Evolutionary conservation across 2,797 vertebrate genomes (phyloP), one percentile per base, ranked within the genome.

Genomic region (Etheostoma perlongum): DNA sequence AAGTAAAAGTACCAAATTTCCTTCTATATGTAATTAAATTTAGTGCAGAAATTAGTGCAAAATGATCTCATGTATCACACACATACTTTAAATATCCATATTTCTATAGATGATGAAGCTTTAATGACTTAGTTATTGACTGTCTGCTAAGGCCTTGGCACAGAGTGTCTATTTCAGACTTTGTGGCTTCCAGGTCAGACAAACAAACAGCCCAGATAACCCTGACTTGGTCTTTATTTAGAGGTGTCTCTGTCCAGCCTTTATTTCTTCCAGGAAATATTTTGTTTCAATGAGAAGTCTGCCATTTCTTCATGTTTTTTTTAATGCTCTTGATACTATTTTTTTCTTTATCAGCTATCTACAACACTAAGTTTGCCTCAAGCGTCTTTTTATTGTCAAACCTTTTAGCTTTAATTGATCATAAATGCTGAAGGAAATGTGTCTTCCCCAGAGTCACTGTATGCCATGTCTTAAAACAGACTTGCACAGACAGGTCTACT

Each of bases 41-140:
- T 25, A 40, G 12, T 1, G 10, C 10, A 51, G 33, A 65, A 23
- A 27, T 33, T 14, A 36, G 40, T 36, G 30, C 7, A 51, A 1
- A 59, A 8, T 48, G 0, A 47, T 6, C n/a, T 16, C 21, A 60
- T 15, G 15, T 55, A 18, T 63, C 55, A 52, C 5, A 52, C 51
- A 33, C 10, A n/a, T 2, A 7, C 6, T 18, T 57, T 54, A 42
- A 66, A 72, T 67, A 60, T 59, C 33, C 42, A 51, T 19, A n/a
- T 48, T 76, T 55, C 42, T 74, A 57, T 44, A 40, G 16, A 72
- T 18, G 44, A 71, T 53, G 64, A 53, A 68, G 65, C 27, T 23
- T 42, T 83, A 81, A 73, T 72, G 80, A 83, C 57, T 64, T 5
- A 9, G 23, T 62, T 78, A 84, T 74, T 76, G 82, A 74, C 19